Evolutionary conservation across 2,113 vertebrate genomes (phyloP), one percentile per base, ranked within the genome.

Genomic region (Campylorhamphus procurvoides): DNA sequence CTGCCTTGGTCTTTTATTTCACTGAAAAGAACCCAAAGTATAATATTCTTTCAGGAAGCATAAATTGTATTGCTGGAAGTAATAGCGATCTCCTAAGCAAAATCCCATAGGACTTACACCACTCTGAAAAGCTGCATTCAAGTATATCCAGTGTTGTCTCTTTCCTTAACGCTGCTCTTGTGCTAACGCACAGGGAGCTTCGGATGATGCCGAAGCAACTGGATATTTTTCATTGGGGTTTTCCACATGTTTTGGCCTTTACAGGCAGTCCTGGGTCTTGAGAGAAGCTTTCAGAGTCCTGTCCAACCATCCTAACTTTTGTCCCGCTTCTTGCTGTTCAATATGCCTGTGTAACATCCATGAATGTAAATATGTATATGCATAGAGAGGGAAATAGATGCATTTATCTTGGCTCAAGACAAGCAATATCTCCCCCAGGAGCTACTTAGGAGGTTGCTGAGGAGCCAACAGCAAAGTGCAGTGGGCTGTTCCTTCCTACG

Each of bases 1-100:
- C 46, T 29, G 6, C 39, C 14, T n/a, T 1, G 0, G 3, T 90
- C 79, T 94, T 84, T 81, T 28, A 86, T 72, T 95, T 86, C 72
- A 85, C 81, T 94, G 74, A 92, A 96, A 93, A 68, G 81, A 77
- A 15, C 42, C 59, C 58, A n/a, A 96, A 97, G 92, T 91, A 62
- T 78, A 97, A 74, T 95, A 97, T 83, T 97, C 84, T 96, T 97
- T 82, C 66, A 97, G 71, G 94, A 97, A 97, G 62, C 77, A 97
- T 96, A 93, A 97, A 96, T 96, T 94, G 56, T 94, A 96, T 97
- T 97, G 84, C 95, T 97, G 90, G 89, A 98, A 98, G 94, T 96
- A 97, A 96, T 94, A 97, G 93, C 78, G 47, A 84, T 95, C 96
- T 96, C 77, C 97, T 95, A 67, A 90, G 62, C 40, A 84, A 81